A percentile compares a stretch with the other conserved stretches of the same genome.
Evolutionary conservation across 2,797 vertebrate species (phyloP).

Genomic region (Arremon brunneinucha): DNA sequence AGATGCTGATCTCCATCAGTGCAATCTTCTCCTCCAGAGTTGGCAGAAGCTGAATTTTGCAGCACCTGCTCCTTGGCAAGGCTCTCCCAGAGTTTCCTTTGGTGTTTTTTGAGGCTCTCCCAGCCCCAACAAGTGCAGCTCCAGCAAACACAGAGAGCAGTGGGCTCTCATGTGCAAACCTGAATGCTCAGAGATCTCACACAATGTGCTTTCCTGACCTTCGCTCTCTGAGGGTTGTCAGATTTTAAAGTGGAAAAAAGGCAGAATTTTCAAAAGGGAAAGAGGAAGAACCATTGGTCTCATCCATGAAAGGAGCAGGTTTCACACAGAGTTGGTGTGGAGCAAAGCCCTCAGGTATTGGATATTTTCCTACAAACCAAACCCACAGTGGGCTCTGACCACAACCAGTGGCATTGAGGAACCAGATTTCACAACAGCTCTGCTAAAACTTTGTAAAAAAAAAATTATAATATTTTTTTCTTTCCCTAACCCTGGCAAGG

Average conservation of each 20-base stretch:
- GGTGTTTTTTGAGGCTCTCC: neutral
- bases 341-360: neutral
- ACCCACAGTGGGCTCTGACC: neutral
- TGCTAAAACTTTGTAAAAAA: neutral
- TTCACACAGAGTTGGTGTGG: neutral
- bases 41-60: neutral
- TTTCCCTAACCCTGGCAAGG: neutral
- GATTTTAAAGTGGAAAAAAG: neutral
- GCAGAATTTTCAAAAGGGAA: neutral
- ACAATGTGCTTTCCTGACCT: neutral
- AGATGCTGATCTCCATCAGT: fast-evolving
- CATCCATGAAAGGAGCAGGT: neutral
- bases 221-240: neutral
- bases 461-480: neutral
- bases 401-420: neutral
- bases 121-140: neutral
- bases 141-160: neutral
- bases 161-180: neutral
- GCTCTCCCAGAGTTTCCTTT: neutral
- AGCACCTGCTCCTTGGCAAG: neutral
- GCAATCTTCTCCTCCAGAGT: neutral
- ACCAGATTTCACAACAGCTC: neutral
- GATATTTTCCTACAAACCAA: neutral
- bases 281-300: neutral
- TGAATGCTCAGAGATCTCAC: neutral